Evolutionary conservation across 2,113 vertebrate genomes (phyloP).

Genomic region (Psilopogon haemacephalus): DNA sequence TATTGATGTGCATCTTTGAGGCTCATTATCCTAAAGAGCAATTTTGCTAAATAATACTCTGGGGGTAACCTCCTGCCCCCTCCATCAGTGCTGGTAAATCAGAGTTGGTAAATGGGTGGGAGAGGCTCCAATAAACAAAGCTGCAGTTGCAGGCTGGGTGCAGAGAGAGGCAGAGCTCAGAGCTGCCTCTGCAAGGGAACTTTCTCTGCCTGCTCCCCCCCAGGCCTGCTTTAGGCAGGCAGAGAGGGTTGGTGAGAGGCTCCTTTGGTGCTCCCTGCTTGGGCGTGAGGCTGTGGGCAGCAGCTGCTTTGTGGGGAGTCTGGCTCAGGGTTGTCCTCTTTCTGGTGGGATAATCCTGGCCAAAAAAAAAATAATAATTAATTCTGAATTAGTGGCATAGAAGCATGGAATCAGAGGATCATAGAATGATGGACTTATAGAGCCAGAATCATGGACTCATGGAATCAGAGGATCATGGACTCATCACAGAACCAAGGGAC

Average conservation of each 20-base stretch:
- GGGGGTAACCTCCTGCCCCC: constrained; percentile 55
- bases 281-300: neutral
- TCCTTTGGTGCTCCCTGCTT: neutral
- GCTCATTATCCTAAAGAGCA: constrained; percentile 63
- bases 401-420: no score
- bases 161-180: neutral
- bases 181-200: neutral
- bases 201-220: neutral
- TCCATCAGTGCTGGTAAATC: constrained; percentile 58
- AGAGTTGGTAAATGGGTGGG: constrained; percentile 59
- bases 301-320: neutral
- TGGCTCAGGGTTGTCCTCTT: neutral
- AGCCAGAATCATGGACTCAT: no score
- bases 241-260: neutral
- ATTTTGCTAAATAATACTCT: constrained; percentile 67
- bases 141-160: neutral
- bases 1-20: constrained; percentile 61
- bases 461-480: no score
- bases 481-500: no score
- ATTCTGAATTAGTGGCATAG: neutral
- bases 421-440: no score
- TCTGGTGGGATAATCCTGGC: neutral
- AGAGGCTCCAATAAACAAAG: constrained; percentile 28
- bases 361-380: no score
- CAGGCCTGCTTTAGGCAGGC: neutral